Evolutionary conservation across 2,888 invertebrate genomes (phyloP).

Genomic region (Drosophila ustulata): DNA sequence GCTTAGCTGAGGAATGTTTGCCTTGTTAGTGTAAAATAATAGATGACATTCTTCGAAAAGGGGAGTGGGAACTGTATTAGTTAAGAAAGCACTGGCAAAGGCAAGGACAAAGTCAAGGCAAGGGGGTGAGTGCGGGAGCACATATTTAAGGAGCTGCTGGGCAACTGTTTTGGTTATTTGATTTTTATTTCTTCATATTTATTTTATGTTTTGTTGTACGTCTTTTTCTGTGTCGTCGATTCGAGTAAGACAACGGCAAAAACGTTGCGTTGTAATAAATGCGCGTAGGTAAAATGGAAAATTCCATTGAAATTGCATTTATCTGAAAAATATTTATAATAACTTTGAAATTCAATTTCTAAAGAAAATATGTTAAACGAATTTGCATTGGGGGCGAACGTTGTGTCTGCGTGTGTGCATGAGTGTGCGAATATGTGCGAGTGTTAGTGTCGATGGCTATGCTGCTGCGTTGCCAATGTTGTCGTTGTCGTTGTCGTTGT

Average conservation of each 20-base stretch:
- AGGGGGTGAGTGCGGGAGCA: neutral
- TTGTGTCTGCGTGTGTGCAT: slow-evolving; percentile 20
- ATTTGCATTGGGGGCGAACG: slow-evolving; percentile 49
- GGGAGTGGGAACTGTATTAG: neutral
- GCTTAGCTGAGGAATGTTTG: slow-evolving; percentile 61
- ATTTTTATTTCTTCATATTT: slow-evolving; percentile 38
- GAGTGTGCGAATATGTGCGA: neutral
- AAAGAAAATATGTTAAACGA: slow-evolving; percentile 79
- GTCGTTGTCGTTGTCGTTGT: slow-evolving; percentile 32
- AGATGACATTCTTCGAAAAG: slow-evolving; percentile 30
- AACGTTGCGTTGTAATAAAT: slow-evolving; percentile 23
- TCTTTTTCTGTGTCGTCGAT: neutral
- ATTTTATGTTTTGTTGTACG: neutral
- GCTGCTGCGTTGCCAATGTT: slow-evolving; percentile 30
- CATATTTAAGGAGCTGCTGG: slow-evolving; percentile 19
- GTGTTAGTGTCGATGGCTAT: slow-evolving; percentile 44
- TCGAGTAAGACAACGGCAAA: slow-evolving; percentile 3
- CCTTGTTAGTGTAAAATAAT: slow-evolving; percentile 77
- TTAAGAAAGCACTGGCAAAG: neutral
- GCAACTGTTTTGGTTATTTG: slow-evolving; percentile 42
- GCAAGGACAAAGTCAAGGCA: neutral
- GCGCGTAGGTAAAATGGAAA: slow-evolving; percentile 51
- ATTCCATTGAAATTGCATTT: slow-evolving; percentile 77
- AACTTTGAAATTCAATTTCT: slow-evolving; percentile 79
- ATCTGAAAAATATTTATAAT: slow-evolving; percentile 74